A percentile compares a stretch with the other conserved stretches of the same genome.
These are phyloP conservation scores for Glossosoma conforme DNA, from an alignment of 1,140 invertebrate genomes.

Conservation along the genomic window DNA sequence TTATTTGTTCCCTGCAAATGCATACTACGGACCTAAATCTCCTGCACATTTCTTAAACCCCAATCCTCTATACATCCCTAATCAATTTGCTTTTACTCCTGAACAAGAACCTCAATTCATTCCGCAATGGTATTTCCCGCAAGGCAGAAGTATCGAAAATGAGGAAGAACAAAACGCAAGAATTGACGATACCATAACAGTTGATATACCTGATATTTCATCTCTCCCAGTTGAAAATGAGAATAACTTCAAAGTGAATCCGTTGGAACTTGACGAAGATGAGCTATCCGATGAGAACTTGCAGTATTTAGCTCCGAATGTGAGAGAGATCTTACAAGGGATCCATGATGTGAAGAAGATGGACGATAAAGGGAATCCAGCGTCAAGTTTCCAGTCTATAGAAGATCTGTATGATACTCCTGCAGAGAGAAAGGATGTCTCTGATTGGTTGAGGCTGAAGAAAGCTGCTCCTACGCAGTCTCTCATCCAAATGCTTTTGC, in stretches of 20 bases:
- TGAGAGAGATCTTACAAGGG: conserved; percentile 39
- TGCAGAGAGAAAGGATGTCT: conserved; percentile 7
- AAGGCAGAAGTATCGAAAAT: too few relatives aligned
- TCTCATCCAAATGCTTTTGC: conserved; percentile 37
- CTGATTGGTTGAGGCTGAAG: conserved; percentile 17
- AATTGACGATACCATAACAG: too few relatives aligned
- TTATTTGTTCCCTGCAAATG: conserved; percentile 5
- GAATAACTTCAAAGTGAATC: conserved; percentile 25
- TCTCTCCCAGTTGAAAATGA: conserved; percentile 25
- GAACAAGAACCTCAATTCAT: neutral
- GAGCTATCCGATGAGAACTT: conserved; percentile 40
- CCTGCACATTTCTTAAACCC: neutral
- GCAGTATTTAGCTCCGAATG: conserved; percentile 42
- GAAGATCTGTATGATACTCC: conserved; percentile 21
- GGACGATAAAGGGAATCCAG: conserved; percentile 9
- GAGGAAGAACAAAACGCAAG: too few relatives aligned
- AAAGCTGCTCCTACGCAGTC: conserved; percentile 33
- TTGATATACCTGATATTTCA: conserved; percentile 16
- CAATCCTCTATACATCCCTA: conserved; percentile 7
- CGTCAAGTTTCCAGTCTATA: conserved; percentile 13
- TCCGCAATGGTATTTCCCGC: too few relatives aligned
- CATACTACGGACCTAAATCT: conserved; percentile 3
- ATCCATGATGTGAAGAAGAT: conserved; percentile 6
- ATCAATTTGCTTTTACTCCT: neutral
- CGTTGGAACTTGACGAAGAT: conserved; percentile 20